phyloP scores from a whole-genome alignment of 2,888 invertebrate species.

The Drosophila flavopinicola region DNA sequence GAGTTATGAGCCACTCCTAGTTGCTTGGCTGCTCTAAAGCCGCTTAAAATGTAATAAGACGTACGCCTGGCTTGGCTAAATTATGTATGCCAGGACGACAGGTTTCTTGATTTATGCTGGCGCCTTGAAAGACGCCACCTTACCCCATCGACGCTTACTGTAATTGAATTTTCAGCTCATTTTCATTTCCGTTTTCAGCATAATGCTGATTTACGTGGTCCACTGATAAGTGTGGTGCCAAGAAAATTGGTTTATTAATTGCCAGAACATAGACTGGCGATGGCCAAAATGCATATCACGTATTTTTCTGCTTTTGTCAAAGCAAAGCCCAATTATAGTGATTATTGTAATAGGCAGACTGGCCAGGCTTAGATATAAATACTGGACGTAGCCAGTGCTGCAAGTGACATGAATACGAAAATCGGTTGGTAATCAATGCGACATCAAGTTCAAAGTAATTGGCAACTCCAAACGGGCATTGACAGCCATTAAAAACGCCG shows the following conservation, averaged over 20 bases:
- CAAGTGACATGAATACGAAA: slow-evolving; percentile 74
- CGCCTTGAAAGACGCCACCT: slow-evolving; percentile 30
- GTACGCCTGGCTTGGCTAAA: slow-evolving; percentile 59
- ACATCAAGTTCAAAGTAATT: slow-evolving; percentile 48
- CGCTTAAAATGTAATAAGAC: slow-evolving; percentile 73
- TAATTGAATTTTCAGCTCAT: slow-evolving; percentile 78
- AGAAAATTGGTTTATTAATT: slow-evolving; percentile 69
- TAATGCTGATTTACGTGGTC: slow-evolving; percentile 75
- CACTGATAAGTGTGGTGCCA: slow-evolving; percentile 48
- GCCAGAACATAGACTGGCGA: slow-evolving; percentile 27
- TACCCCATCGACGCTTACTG: neutral
- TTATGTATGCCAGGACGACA: slow-evolving; percentile 49
- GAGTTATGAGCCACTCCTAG: slow-evolving; percentile 60
- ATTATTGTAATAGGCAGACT: slow-evolving; percentile 65
- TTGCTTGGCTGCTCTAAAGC: slow-evolving; percentile 54
- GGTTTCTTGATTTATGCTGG: slow-evolving; percentile 66
- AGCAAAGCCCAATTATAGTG: slow-evolving; percentile 76
- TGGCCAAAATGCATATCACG: slow-evolving; percentile 67
- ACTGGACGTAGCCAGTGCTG: slow-evolving; percentile 40
- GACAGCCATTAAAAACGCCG: slow-evolving; percentile 50
- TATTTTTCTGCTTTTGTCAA: slow-evolving; percentile 54
- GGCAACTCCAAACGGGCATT: slow-evolving; percentile 40
- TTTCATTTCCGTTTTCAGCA: slow-evolving; percentile 66
- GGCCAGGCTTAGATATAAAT: too few relatives aligned
- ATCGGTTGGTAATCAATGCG: slow-evolving; percentile 38